Evolutionary conservation across 1,140 invertebrate genomes (phyloP).

Genomic region (Lepidotrigona ventralis): DNA sequence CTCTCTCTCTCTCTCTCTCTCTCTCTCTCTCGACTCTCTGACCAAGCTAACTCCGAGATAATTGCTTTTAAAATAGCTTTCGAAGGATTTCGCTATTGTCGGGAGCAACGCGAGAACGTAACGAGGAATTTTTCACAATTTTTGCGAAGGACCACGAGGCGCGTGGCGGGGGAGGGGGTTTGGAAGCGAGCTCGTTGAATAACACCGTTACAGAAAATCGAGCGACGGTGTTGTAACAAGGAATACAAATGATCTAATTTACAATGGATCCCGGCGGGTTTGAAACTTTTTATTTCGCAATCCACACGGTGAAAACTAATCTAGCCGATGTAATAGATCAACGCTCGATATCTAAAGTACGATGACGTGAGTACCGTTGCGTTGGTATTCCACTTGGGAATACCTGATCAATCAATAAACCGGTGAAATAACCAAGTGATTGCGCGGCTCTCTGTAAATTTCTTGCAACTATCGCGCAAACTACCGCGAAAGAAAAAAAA

Average conservation of each 20-base stretch:
- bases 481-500: neutral
- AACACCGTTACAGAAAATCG: slow-evolving; percentile 51
- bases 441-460: slow-evolving; percentile 1
- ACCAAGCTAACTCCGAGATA: neutral
- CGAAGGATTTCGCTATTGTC: slow-evolving; percentile 1
- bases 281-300: slow-evolving; percentile 68
- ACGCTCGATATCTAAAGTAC: slow-evolving; percentile 70
- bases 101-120: neutral
- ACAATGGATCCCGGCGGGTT: slow-evolving; percentile 68
- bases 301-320: slow-evolving; percentile 73
- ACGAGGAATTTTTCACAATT: slow-evolving; percentile 14
- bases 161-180: neutral
- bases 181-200: slow-evolving; percentile 1
- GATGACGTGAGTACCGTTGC: slow-evolving; percentile 52
- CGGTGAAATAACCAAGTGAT: slow-evolving; percentile 49
- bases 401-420: slow-evolving; percentile 60
- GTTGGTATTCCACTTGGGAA: slow-evolving; percentile 51
- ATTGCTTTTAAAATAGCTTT: slow-evolving; percentile 10
- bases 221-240: slow-evolving; percentile 55
- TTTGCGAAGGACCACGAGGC: neutral
- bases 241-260: slow-evolving; percentile 77
- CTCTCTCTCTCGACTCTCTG: neutral
- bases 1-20: too few species aligned
- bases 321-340: slow-evolving; percentile 73
- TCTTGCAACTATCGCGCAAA: neutral